A percentile compares a stretch with the other conserved stretches of the same genome.
phyloP scores from a whole-genome alignment of 2,113 vertebrate species.

The Pelecanoides urinatrix region DNA sequence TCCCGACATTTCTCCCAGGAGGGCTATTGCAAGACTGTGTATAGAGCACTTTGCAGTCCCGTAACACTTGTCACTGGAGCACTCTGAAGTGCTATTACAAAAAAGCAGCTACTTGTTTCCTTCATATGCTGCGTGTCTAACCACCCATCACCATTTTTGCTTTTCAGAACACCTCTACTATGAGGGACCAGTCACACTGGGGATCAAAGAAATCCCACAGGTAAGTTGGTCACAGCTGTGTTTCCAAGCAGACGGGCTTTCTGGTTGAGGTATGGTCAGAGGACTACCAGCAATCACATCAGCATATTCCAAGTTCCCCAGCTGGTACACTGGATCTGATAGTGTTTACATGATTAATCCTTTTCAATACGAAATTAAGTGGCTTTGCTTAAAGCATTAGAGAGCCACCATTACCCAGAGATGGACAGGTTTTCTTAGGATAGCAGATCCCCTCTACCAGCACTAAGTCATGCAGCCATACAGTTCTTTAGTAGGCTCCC shows the following conservation, averaged over 20 bases:
- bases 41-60: background rate
- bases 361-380: background rate
- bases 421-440: background rate
- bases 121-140: background rate
- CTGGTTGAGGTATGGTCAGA: background rate
- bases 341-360: background rate
- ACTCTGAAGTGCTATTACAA: background rate
- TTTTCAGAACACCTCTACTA: conserved; percentile 74
- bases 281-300: background rate
- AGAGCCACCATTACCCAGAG: background rate
- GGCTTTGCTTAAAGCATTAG: background rate
- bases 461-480: background rate
- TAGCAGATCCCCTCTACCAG: background rate
- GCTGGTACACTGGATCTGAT: background rate
- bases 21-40: background rate
- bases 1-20: background rate
- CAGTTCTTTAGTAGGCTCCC: background rate
- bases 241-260: background rate
- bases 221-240: conserved; percentile 44
- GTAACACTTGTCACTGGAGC: background rate
- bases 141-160: background rate
- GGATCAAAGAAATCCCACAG: conserved; percentile 50
- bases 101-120: background rate
- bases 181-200: conserved; percentile 62
- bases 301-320: background rate